These are phyloP conservation scores for Heloderma charlesbogerti DNA, from an alignment of 2,113 vertebrate species.

Conservation along the genomic window DNA sequence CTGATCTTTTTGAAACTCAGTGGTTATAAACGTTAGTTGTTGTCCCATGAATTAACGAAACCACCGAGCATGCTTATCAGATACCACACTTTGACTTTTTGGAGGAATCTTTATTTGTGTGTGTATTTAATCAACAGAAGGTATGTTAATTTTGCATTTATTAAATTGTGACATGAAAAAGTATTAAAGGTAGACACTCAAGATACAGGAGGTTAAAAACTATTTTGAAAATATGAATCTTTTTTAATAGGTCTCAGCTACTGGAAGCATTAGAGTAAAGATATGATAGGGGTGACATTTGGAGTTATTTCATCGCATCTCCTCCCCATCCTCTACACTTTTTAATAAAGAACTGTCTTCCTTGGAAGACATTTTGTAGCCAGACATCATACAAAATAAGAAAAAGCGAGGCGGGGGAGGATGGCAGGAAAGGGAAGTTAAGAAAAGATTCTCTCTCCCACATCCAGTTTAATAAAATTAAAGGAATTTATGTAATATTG, in stretches of 20 bases:
- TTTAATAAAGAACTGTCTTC: slow-evolving; percentile 75
- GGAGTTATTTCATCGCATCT: slow-evolving; percentile 65
- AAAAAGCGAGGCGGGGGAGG: background rate
- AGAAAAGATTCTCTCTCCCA: slow-evolving; percentile 54
- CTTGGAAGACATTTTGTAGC: slow-evolving; percentile 70
- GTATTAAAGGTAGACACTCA: slow-evolving; percentile 65
- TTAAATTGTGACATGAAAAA: slow-evolving; percentile 71
- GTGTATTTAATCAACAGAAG: background rate
- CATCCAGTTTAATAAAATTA: slow-evolving; percentile 77
- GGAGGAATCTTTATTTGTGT: slow-evolving; percentile 36
- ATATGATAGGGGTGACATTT: slow-evolving; percentile 75
- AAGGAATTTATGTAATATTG: slow-evolving; percentile 81
- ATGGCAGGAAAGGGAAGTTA: slow-evolving; percentile 25
- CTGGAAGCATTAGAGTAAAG: slow-evolving; percentile 79
- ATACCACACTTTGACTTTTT: slow-evolving; percentile 69
- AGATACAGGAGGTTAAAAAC: slow-evolving; percentile 79
- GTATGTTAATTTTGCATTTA: slow-evolving; percentile 74
- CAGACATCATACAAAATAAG: slow-evolving; percentile 65
- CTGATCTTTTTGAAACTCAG: background rate
- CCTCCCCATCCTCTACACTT: slow-evolving; percentile 46
- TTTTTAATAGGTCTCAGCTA: slow-evolving; percentile 71
- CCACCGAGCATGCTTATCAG: slow-evolving; percentile 70
- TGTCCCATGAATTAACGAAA: slow-evolving; percentile 68
- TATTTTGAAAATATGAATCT: slow-evolving; percentile 79
- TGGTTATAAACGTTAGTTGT: slow-evolving; percentile 57